A percentile compares a stretch with the other conserved stretches of the same genome.
Evolutionary conservation across 1,140 invertebrate species (phyloP).

Genomic region (Papilio machaon): DNA sequence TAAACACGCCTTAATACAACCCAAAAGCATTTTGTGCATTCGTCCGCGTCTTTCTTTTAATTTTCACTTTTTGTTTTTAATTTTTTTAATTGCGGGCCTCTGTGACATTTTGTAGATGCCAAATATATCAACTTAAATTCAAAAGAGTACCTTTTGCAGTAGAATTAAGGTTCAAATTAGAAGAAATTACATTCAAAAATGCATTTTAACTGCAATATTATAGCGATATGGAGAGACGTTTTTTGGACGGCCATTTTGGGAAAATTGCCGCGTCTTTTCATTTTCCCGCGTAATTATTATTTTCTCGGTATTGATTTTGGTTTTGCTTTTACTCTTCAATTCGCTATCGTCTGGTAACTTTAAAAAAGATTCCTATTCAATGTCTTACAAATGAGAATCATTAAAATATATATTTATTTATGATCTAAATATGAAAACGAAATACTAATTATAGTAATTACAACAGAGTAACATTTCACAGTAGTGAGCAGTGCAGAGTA

Average conservation of each 20-base stretch:
- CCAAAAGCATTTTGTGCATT: conserved; percentile 47
- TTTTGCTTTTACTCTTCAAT: conserved; percentile 35
- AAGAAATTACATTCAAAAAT: neutral
- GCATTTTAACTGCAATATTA: conserved; percentile 46
- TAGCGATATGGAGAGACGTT: conserved; percentile 45
- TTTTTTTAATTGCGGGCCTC: conserved; percentile 54
- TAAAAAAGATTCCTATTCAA: conserved; percentile 8
- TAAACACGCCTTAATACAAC: conserved; percentile 55
- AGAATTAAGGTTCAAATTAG: neutral
- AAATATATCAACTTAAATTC: conserved; percentile 19
- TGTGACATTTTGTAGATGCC: conserved; percentile 50
- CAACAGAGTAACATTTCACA: neutral
- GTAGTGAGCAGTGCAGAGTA: too few species aligned
- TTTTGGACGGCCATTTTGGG: conserved; percentile 52
- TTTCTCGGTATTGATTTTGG: conserved; percentile 50
- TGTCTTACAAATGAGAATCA: neutral
- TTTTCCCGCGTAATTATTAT: conserved; percentile 46
- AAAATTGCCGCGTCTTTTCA: conserved; percentile 48
- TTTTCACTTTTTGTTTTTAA: conserved; percentile 46
- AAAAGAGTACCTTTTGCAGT: conserved; percentile 24
- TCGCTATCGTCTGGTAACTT: neutral
- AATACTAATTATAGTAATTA: neutral
- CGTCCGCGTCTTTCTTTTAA: conserved; percentile 44
- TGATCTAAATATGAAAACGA: neutral
- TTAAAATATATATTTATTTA: neutral